Base-by-base conservation (phyloP, 1,140 invertebrate genomes). In the Meteorus sp. region DNA sequence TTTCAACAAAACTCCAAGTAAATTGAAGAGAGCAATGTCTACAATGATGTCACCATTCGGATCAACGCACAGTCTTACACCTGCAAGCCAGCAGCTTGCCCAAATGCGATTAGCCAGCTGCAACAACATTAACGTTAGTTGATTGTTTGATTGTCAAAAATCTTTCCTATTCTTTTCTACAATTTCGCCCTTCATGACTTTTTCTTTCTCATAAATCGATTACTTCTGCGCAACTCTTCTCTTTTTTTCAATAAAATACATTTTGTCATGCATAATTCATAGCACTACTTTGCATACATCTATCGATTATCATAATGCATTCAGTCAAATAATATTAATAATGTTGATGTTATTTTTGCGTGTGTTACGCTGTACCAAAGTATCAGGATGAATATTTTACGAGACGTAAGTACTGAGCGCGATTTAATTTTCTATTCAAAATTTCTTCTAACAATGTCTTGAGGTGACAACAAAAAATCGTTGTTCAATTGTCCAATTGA, bases 1-100 rank as follows among this genome's bases (percentile, higher is more conserved):
- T 52, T 94, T 97, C 75, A 95, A 94, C 77, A 94, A 94, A 79
- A 97, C 94, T 4, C 94, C 94, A 17, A 92, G 89, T 48, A 95
- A 94, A 79, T 74, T 97, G 64, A 97, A 95, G 80, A 84, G 94
- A 50, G 94, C 95, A 2, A 90, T 97, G 71, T 96, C 93, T 8
- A 93, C 93, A n/a, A 90, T 94, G 84, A 94, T 95, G 89, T 94
- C 92, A 64, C 92, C 93, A 5, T 92, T 93, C 78, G 89, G 89
- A 52, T 89, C 87, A 64, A 88, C 87, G 8, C 88, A 88, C 56
- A 91, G 88, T 65, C 81, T 92, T 43, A 90, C 89, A 59, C 89
- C 86, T 15, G 85, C 84, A 29, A 86, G 75, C 41, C 75, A 86
- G 17, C 86, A 89, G 74, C 81, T 92, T 59, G 88, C 89, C 23